Evolutionary conservation across 2,113 vertebrate species (phyloP).

Genomic region (Erythrocercus mccallii): DNA sequence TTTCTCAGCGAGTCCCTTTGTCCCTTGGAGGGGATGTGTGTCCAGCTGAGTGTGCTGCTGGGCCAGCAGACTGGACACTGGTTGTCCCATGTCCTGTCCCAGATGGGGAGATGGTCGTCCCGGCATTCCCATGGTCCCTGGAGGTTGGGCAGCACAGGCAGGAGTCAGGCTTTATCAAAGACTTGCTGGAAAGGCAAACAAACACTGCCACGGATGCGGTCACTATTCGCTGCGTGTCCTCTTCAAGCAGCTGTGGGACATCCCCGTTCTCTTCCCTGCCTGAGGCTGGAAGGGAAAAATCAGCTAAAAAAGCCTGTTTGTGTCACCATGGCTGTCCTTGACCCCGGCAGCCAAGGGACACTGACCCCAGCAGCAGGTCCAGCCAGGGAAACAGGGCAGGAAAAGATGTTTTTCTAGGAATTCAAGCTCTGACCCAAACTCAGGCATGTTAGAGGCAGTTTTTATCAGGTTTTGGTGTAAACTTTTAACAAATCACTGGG

Average conservation of each 20-base stretch:
- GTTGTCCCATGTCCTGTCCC: neutral
- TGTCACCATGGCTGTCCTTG: neutral
- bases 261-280: neutral
- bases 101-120: neutral
- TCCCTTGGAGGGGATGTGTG: slow-evolving; percentile 7
- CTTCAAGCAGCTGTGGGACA: neutral
- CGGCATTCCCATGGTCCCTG: neutral
- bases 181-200: slow-evolving; percentile 45
- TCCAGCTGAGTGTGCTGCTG: slow-evolving; percentile 16
- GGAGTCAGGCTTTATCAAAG: slow-evolving; percentile 20
- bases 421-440: neutral
- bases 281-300: neutral
- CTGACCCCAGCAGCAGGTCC: neutral
- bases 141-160: neutral
- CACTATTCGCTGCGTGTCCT: neutral
- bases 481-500: neutral
- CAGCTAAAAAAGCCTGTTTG: neutral
- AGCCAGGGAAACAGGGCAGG: neutral
- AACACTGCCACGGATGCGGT: neutral
- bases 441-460: neutral
- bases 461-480: neutral
- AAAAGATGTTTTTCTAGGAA: neutral
- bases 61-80: neutral
- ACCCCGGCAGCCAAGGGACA: accelerated
- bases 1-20: neutral